Base-by-base conservation (phyloP, 2,888 invertebrate species). In the Papilio protenor region DNA sequence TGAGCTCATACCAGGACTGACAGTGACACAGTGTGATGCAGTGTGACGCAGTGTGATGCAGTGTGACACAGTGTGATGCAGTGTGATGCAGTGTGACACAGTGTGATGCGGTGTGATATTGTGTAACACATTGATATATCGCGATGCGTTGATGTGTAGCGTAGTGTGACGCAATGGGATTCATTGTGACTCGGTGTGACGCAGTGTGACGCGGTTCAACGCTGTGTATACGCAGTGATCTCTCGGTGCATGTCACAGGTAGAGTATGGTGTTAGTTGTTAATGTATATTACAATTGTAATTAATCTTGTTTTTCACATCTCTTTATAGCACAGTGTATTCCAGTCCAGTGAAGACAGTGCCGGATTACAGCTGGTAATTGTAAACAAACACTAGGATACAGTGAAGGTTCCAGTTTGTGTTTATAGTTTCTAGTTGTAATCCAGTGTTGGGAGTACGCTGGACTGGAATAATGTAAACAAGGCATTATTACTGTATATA, bases 1-100 rank as follows among this genome's bases (percentile, higher is more conserved):
- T 88, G 87, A 89, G 74, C 77, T 23, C 45, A 40, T 69, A 49
- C 27, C 49, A 69, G 40, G 45, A 27, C 69, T 45, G 18, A 71
- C 47, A 47, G 49, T 16, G 52, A 52, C 16, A 52, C 49, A 21
- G 61, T 52, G 75, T 75, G 59, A 40, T 16, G 61, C 64, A 1
- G 64, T 64, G 73, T 73, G 57, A 33, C 14, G 49, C 64, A 33
- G 73, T 57, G 75, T 27, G 49, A 52, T 49, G 52, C 49, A 21
- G 61, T 52, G 75, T 75, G 59, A 40, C 21, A 61, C 64, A 1
- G 64, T 64, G 73, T 73, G 57, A 33, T n/a, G 49, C 64, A 33
- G 73, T 57, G 75, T 27, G 49, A 52, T 49, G 27, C 61, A 27
- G 73, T 69, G 74, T 74, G 49, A 21, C 5, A 49, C 40, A 6